Percentiles rank a stretch among this genome's conserved stretches.
Conservation (phyloP, 2,888 invertebrate species). For the Tridacna gigas region DNA sequence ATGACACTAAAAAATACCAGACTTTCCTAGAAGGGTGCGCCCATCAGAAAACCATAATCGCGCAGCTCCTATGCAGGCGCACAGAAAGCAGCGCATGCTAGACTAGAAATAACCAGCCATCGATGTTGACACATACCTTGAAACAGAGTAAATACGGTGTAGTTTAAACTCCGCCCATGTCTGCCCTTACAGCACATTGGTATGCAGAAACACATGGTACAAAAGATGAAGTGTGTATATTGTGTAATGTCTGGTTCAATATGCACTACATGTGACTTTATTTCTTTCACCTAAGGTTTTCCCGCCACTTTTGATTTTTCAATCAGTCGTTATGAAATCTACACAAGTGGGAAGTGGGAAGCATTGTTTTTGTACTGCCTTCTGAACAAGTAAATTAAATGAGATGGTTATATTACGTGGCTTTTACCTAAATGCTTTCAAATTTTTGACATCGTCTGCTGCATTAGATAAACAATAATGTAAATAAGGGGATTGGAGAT, state of each 20-base stretch:
- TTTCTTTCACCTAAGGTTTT: neutral
- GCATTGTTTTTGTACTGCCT: too few relatives aligned
- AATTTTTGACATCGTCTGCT: neutral
- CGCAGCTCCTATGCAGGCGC: neutral
- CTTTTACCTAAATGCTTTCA: neutral
- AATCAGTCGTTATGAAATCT: too few relatives aligned
- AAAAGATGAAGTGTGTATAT: conserved; percentile 18
- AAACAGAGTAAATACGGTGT: conserved; percentile 40
- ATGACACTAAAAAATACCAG: too few relatives aligned
- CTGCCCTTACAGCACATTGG: conserved; percentile 47
- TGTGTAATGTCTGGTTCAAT: conserved; percentile 20
- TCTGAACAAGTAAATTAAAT: too few relatives aligned
- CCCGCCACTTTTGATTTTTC: neutral
- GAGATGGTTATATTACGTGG: too few relatives aligned
- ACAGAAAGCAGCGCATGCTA: neutral
- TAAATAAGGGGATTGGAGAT: too few relatives aligned
- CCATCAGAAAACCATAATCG: neutral
- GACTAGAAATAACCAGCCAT: too few relatives aligned
- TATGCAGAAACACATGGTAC: conserved; percentile 22
- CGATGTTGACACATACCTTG: conserved; percentile 8
- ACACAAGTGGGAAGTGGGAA: too few relatives aligned
- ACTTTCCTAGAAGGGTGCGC: too few relatives aligned
- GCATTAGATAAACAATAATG: neutral
- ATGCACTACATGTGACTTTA: conserved; percentile 15
- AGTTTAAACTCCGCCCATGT: conserved; percentile 47